Base-by-base conservation (phyloP, 2,888 invertebrate genomes). In the Thymelicus acteon region DNA sequence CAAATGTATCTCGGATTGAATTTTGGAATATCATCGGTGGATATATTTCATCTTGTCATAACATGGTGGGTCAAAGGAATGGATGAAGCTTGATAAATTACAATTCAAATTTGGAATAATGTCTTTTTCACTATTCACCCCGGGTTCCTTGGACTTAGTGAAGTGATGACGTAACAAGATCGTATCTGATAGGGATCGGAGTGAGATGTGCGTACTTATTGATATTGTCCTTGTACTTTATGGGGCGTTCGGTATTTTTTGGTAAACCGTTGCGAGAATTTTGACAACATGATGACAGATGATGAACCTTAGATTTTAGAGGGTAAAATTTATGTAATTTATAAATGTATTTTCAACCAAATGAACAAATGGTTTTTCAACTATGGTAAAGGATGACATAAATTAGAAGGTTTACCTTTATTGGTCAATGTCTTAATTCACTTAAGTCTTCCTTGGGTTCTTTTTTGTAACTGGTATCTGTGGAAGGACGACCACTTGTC, bases 1-100 rank as follows among this genome's bases (percentile, higher is more conserved):
- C 81, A 84, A 85, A 82, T 81, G 80, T 83, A 85, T 85, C 83
- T 81, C 80, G 82, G 80, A 82, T 84, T 80, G 74, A 82, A 85
- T 85, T 91, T 90, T 88, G 88, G 84, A 92, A 91, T 89, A 91
- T 93, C 93, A 93, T 93, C 87, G 84, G 82, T 80, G 83, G 85
- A 91, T 89, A 92, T 93, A 92, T 86, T 89, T 93, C 91, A 93
- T 92, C 90, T 88, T 93, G 93, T 93, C 93, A 93, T 92, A 93
- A 93, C 91, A 93, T 83, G 83, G 88, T 87, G 90, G 91, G 91
- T 91, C 91, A 91, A 91, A 92, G 88, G 85, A 85, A 81, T 79
- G 89, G 91, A 88, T 90, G 88, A 82, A 81, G 83, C 80, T 89
- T 92, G 93, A 93, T 93, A 92, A 91, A 93, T 93, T 92, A 92